Conservation (phyloP, 2,888 invertebrate species). For the Metellina segmentata region DNA sequence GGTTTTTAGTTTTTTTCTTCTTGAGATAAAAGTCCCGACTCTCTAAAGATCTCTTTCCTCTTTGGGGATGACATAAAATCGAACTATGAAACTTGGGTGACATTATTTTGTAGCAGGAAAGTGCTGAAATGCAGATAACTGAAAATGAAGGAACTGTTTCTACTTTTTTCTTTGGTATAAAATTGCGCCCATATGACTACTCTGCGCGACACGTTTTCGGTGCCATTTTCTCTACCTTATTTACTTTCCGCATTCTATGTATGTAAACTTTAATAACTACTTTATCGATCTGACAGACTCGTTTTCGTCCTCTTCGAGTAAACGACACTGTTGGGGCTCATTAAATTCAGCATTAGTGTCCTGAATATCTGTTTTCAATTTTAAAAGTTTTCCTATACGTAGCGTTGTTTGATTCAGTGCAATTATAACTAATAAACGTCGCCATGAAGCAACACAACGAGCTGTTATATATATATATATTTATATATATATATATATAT, state of each 20-base stretch:
- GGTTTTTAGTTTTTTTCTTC: neutral
- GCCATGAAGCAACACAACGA: no score
- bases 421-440: no score
- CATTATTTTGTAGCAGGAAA: neutral
- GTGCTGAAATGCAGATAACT: neutral
- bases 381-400: no score
- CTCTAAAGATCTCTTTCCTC: neutral
- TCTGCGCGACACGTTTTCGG: neutral
- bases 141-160: neutral
- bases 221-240: neutral
- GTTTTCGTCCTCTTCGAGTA: neutral
- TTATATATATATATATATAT: no score
- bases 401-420: no score
- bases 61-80: neutral
- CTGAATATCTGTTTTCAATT: no score
- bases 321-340: neutral
- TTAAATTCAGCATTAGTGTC: neutral
- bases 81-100: neutral
- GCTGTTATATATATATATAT: no score
- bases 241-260: neutral
- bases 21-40: neutral
- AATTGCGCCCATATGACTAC: neutral
- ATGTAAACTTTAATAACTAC: neutral
- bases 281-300: neutral
- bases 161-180: neutral